These are phyloP conservation scores for Triplophysa rosa DNA, from an alignment of 2,113 vertebrate genomes.

Conservation along the genomic window DNA sequence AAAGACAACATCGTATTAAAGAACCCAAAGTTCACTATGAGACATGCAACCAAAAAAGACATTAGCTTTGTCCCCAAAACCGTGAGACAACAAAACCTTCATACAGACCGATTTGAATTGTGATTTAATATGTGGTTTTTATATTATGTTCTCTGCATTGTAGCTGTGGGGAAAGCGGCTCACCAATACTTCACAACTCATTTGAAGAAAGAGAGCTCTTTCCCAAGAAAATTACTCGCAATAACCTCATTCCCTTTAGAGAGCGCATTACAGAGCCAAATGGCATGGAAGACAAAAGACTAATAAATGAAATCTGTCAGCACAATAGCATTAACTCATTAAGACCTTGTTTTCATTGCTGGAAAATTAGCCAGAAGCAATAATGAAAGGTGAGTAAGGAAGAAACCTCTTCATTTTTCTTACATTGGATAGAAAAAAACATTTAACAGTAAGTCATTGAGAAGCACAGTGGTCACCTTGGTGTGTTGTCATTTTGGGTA, in stretches of 20 bases:
- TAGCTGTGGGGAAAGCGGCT: conserved; percentile 16
- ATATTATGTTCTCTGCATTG: background rate
- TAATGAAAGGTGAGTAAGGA: background rate
- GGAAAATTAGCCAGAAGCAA: background rate
- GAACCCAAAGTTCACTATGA: conserved; percentile 10
- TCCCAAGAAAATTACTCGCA: background rate
- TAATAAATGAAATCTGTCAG: conserved; percentile 4
- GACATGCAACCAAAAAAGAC: conserved; percentile 9
- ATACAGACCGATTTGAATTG: background rate
- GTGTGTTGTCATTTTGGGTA: conserved; percentile 22
- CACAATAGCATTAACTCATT: background rate
- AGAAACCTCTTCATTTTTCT: background rate
- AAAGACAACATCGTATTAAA: conserved; percentile 20
- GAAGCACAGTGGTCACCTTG: conserved; percentile 31
- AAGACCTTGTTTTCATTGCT: background rate
- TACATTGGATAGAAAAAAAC: conserved; percentile 26
- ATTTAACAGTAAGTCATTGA: conserved; percentile 21
- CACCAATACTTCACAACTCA: background rate
- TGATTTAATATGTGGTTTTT: background rate
- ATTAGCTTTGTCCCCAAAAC: conserved; percentile 48
- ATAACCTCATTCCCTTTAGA: background rate
- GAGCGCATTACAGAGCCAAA: background rate
- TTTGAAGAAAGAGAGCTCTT: background rate
- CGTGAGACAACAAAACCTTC: conserved; percentile 9
- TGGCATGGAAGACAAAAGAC: background rate